Evolutionary conservation across 1,140 invertebrate species (phyloP).

Genomic region (Papilio glaucus): DNA sequence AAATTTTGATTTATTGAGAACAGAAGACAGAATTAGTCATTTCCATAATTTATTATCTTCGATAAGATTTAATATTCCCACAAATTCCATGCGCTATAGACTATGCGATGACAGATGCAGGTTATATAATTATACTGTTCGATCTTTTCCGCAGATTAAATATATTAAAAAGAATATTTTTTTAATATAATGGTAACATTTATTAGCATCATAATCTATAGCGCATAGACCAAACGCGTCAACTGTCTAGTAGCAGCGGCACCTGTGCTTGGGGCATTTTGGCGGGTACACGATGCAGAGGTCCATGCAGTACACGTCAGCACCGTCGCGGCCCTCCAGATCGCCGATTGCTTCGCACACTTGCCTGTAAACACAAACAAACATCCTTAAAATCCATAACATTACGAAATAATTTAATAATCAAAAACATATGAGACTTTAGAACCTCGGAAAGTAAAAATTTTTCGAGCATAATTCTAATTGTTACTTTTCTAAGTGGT

Average conservation of each 20-base stretch:
- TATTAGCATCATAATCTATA: background rate
- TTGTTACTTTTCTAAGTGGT: no score
- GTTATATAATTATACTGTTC: no score
- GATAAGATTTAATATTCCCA: background rate
- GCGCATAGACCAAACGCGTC: background rate
- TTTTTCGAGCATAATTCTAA: no score
- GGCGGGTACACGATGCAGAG: constrained; percentile 90
- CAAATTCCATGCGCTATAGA: background rate
- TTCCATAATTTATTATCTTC: no score
- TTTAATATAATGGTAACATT: constrained; percentile 10
- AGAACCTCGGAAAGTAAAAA: no score
- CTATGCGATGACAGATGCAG: background rate
- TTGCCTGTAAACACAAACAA: constrained; percentile 83
- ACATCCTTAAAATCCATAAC: no score
- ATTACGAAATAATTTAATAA: constrained; percentile 43
- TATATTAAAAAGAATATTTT: background rate
- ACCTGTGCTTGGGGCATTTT: constrained; percentile 88
- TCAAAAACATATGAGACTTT: no score
- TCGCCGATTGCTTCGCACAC: constrained; percentile 91
- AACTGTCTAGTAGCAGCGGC: constrained; percentile 86
- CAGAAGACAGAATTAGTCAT: background rate
- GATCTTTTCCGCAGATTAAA: background rate
- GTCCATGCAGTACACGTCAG: constrained; percentile 93
- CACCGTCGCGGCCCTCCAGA: constrained; percentile 87
- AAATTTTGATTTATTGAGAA: background rate